Percentiles rank a stretch among this genome's conserved stretches.
Evolutionary conservation across 2,113 vertebrate genomes (phyloP).

Genomic region (Hippocampus comes): DNA sequence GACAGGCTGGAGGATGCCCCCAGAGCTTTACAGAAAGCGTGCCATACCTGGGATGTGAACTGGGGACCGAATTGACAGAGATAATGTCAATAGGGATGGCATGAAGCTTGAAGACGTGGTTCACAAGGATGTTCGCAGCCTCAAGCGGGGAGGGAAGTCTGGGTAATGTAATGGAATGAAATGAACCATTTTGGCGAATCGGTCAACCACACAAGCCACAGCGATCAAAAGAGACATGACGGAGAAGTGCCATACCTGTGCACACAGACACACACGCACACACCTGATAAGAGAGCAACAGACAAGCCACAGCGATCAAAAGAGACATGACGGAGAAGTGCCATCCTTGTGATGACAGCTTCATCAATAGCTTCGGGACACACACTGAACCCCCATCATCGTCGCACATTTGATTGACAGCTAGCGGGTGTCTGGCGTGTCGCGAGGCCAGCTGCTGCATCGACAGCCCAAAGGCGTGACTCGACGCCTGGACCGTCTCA

Average conservation of each 20-base stretch:
- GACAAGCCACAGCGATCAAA: conserved; percentile 49
- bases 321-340: conserved; percentile 69
- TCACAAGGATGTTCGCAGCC: too few relatives aligned
- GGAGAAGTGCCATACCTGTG: conserved; percentile 67
- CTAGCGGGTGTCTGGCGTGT: conserved; percentile 79
- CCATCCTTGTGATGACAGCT: conserved; percentile 75
- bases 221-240: conserved; percentile 64
- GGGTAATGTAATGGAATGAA: too few relatives aligned
- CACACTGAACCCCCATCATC: conserved; percentile 33
- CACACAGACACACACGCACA: conserved; percentile 4
- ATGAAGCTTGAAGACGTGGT: too few relatives aligned
- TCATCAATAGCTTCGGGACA: conserved; percentile 78
- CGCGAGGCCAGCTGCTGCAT: conserved; percentile 68
- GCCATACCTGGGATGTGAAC: too few relatives aligned
- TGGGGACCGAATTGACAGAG: too few relatives aligned
- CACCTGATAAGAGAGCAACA: conserved; percentile 32
- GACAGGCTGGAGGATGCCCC: too few relatives aligned
- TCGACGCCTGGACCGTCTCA: conserved; percentile 61
- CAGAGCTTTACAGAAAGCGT: too few relatives aligned
- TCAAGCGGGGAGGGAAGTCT: too few relatives aligned
- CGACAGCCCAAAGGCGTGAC: conserved; percentile 62
- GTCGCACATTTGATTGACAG: conserved; percentile 74
- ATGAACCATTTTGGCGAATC: too few relatives aligned
- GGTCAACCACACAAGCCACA: conserved; percentile 16
- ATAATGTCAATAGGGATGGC: too few relatives aligned